phyloP scores from a whole-genome alignment of 2,888 invertebrate species.

The Lottia gigantea region DNA sequence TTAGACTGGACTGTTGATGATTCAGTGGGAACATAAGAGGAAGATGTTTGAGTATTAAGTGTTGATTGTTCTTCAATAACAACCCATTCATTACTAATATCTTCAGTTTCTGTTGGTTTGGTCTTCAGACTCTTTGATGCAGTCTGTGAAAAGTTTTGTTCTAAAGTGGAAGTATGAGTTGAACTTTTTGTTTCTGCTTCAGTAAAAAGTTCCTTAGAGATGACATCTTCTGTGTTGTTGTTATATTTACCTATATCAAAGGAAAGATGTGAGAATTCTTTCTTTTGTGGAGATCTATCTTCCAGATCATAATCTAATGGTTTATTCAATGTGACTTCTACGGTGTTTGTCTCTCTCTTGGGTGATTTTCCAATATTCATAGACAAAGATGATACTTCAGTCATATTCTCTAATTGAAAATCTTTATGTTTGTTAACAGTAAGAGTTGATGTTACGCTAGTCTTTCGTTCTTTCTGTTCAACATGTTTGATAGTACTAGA shows the following conservation, averaged over 20 bases:
- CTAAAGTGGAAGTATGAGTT: neutral
- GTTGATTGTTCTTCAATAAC: neutral
- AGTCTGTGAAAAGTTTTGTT: neutral
- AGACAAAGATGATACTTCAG: neutral
- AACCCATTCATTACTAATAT: neutral
- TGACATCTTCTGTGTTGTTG: neutral
- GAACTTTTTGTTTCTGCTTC: neutral
- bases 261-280: neutral
- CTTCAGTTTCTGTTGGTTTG: neutral
- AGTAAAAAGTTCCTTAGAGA: neutral
- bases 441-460: conserved; percentile 1
- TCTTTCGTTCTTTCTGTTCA: conserved; percentile 1
- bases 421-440: conserved; percentile 7
- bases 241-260: neutral
- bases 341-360: neutral
- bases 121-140: neutral
- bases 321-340: neutral
- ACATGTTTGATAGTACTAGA: neutral
- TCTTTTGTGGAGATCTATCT: conserved; percentile 1
- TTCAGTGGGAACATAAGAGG: neutral
- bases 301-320: neutral
- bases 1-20: neutral
- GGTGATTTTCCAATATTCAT: conserved; percentile 1
- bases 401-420: neutral
- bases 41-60: neutral